phyloP scores from a whole-genome alignment of 2,888 invertebrate genomes.

The Amiota minor region DNA sequence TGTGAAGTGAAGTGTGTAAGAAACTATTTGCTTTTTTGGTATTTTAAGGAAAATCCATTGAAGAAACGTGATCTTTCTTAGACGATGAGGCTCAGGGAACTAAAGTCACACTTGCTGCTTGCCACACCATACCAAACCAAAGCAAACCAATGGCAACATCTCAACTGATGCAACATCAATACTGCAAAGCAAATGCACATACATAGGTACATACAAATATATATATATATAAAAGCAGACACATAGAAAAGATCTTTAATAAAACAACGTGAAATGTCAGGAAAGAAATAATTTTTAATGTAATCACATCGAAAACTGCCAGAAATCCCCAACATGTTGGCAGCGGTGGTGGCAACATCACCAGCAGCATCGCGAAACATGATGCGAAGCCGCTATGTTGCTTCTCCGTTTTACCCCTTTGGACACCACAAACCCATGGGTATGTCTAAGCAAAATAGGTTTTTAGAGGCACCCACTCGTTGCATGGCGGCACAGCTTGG shows the following conservation, averaged over 20 bases:
- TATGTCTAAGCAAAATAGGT: conserved; percentile 5
- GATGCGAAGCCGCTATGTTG: not conserved
- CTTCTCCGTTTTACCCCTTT: not conserved
- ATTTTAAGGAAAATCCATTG: too few species aligned
- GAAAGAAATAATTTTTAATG: not conserved
- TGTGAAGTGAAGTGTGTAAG: too few species aligned
- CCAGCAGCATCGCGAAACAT: not conserved
- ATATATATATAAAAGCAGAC: not conserved
- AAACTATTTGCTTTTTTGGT: too few species aligned
- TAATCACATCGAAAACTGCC: not conserved
- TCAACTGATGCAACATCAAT: too few species aligned
- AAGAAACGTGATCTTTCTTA: too few species aligned
- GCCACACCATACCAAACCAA: not conserved
- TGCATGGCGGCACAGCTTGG: not conserved
- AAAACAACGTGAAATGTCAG: conserved; percentile 13
- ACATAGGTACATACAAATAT: too few species aligned
- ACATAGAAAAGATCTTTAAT: not conserved
- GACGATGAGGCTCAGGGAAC: too few species aligned
- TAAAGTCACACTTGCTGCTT: not conserved
- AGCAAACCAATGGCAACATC: not conserved
- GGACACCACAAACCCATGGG: not conserved
- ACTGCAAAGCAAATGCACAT: too few species aligned
- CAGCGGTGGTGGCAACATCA: conserved; percentile 19
- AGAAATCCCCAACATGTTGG: conserved; percentile 39
- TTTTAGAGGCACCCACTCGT: conserved; percentile 14